phyloP scores from a whole-genome alignment of 1,140 invertebrate species.

The Leptinotarsa lineolata region DNA sequence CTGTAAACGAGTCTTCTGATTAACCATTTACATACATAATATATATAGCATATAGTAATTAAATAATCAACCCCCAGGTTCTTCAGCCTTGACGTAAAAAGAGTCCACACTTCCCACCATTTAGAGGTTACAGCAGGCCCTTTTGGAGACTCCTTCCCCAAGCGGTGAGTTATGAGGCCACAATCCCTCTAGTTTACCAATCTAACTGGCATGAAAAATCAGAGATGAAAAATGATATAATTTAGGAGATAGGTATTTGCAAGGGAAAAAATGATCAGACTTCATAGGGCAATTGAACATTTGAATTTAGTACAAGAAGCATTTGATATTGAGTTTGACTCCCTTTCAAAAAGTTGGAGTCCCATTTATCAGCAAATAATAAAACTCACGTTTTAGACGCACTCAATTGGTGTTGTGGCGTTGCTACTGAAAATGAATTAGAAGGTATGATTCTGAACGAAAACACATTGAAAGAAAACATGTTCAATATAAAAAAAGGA shows the following conservation, averaged over 20 bases:
- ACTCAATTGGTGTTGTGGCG: slow-evolving; percentile 32
- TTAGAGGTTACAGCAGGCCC: slow-evolving; percentile 30
- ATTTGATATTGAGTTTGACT: slow-evolving; percentile 4
- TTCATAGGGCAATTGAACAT: neutral
- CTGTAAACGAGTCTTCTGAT: too few relatives aligned
- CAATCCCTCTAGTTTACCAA: slow-evolving; percentile 28
- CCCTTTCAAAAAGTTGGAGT: slow-evolving; percentile 15
- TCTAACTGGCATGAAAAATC: neutral
- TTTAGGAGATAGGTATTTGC: neutral
- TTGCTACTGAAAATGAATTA: slow-evolving; percentile 28
- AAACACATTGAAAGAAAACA: slow-evolving; percentile 10
- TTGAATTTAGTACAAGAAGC: slow-evolving; percentile 10
- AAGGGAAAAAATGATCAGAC: neutral
- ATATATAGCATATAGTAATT: too few relatives aligned
- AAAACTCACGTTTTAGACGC: neutral
- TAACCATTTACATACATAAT: too few relatives aligned
- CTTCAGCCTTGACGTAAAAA: too few relatives aligned
- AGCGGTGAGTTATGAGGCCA: slow-evolving; percentile 28
- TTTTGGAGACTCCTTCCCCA: slow-evolving; percentile 25
- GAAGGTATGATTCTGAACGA: slow-evolving; percentile 22
- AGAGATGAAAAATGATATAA: neutral
- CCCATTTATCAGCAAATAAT: neutral
- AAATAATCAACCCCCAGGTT: too few relatives aligned
- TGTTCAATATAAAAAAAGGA: slow-evolving; percentile 6
- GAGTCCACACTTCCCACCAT: neutral